These are phyloP conservation scores for Hippocampus mohnikei DNA, from an alignment of 2,113 vertebrate genomes.

Conservation along the genomic window DNA sequence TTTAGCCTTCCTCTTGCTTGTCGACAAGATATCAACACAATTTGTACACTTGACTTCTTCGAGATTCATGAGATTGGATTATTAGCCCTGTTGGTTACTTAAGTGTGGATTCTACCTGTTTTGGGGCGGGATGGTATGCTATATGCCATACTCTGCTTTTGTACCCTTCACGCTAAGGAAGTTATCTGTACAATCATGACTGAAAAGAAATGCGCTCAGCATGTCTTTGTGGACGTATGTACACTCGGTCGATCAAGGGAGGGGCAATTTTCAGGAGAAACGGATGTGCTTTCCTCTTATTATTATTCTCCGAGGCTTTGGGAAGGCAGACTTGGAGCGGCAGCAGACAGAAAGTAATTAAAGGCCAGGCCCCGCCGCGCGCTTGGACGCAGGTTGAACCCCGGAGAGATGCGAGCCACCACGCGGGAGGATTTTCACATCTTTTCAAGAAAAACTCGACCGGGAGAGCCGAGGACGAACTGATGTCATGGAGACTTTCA, in stretches of 20 bases:
- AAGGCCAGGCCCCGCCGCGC: neutral
- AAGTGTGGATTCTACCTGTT: no score
- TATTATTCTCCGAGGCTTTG: neutral
- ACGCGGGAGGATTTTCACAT: neutral
- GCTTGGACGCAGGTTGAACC: slow-evolving; percentile 13
- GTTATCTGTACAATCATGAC: no score
- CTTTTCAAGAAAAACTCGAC: neutral
- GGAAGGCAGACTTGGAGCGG: slow-evolving; percentile 8
- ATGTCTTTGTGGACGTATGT: neutral
- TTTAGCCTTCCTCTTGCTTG: neutral
- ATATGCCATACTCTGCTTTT: no score
- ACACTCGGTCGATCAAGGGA: neutral
- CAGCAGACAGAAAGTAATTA: slow-evolving; percentile 40
- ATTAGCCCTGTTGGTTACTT: no score
- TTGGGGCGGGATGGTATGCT: no score
- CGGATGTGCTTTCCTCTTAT: neutral
- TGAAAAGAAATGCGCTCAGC: neutral
- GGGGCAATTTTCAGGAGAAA: neutral
- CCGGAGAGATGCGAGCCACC: slow-evolving; percentile 8
- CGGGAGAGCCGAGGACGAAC: neutral
- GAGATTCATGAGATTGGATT: no score
- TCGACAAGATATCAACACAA: neutral
- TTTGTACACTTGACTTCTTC: no score
- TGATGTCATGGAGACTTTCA: neutral
- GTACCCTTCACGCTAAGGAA: no score